These are phyloP conservation scores for Hirundo rustica DNA, from an alignment of 2,797 vertebrate genomes.

Conservation along the genomic window DNA sequence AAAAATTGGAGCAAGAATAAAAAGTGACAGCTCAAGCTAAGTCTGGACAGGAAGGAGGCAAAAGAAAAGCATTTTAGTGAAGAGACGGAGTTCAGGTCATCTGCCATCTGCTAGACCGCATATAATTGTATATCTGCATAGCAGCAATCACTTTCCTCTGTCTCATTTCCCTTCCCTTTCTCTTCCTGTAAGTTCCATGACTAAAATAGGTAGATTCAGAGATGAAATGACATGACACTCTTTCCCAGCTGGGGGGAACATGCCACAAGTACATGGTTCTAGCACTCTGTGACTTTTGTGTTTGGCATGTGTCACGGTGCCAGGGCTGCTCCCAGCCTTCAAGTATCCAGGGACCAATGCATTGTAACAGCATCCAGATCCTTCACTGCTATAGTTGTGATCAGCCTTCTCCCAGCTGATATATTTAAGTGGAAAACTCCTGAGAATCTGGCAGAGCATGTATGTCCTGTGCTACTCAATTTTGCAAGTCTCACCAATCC, in stretches of 20 bases:
- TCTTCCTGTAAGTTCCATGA: neutral
- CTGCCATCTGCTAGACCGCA: neutral
- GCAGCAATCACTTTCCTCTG: neutral
- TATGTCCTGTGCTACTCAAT: neutral
- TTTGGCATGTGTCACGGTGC: neutral
- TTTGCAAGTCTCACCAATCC: neutral
- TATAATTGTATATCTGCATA: neutral
- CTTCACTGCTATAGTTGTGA: neutral
- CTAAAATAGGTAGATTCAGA: neutral
- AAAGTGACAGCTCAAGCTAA: neutral
- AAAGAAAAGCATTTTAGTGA: neutral
- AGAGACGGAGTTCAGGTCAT: neutral
- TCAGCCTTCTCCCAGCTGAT: neutral
- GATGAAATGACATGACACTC: neutral
- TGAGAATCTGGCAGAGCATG: neutral
- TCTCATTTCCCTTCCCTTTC: neutral
- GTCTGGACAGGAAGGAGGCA: neutral
- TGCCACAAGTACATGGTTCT: neutral
- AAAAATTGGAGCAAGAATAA: conserved; percentile 11
- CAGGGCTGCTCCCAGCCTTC: neutral
- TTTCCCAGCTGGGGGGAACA: neutral
- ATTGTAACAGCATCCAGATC: neutral
- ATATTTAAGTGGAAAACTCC: neutral
- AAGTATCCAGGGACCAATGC: neutral
- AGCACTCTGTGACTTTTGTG: neutral